Percentiles rank a stretch among this genome's conserved stretches.
phyloP scores from a whole-genome alignment of 37 sponge, comb jelly and placozoan genomes.

The Halichondria panicea region DNA sequence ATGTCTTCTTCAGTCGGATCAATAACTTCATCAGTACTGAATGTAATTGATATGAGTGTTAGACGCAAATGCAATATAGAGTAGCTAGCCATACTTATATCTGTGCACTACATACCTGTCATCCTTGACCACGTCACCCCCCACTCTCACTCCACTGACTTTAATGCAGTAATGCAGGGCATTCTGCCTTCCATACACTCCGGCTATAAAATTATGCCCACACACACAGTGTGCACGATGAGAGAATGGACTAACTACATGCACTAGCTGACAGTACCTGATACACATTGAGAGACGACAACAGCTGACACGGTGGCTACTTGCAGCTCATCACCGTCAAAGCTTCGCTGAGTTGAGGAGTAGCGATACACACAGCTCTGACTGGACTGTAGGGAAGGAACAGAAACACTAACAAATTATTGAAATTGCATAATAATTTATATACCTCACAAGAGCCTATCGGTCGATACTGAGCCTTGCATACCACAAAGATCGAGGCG shows the following conservation, averaged over 20 bases:
- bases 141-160: slow-evolving; percentile 2
- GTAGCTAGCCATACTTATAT: too few relatives aligned
- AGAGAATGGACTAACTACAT: neutral
- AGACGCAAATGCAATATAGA: too few relatives aligned
- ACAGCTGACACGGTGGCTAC: neutral
- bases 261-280: slow-evolving; percentile 8
- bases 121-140: neutral
- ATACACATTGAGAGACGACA: slow-evolving; percentile 18
- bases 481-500: too few relatives aligned
- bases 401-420: neutral
- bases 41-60: too few relatives aligned
- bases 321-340: slow-evolving; percentile 15
- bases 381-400: neutral
- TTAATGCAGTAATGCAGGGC: slow-evolving; percentile 36
- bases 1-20: neutral
- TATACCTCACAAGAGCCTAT: too few relatives aligned
- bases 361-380: slow-evolving; percentile 18
- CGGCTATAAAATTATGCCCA: slow-evolving; percentile 10
- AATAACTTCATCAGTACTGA: slow-evolving; percentile 1
- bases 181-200: slow-evolving; percentile 1
- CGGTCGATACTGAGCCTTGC: too few relatives aligned
- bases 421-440: too few relatives aligned
- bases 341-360: slow-evolving; percentile 6
- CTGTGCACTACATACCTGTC: too few relatives aligned
- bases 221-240: neutral